Evolutionary conservation across 2,113 vertebrate genomes (phyloP).

Genomic region (Onychorhynchus coronatus): DNA sequence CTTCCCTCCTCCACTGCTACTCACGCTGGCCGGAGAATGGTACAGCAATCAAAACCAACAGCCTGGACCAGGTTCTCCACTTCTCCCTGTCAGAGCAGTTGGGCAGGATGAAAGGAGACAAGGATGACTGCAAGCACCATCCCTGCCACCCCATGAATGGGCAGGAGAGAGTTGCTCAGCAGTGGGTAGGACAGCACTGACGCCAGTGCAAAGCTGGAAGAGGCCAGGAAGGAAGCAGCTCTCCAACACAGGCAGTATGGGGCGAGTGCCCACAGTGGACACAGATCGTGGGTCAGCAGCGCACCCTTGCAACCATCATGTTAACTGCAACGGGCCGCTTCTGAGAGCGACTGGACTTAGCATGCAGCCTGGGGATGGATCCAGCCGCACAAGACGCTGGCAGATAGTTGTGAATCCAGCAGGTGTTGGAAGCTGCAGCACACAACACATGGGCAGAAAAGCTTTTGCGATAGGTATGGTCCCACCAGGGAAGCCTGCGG

Average conservation of each 20-base stretch:
- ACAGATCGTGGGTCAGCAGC: neutral
- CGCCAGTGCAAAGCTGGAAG: rapidly evolving
- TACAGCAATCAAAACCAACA: conserved; percentile 83
- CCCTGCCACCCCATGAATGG: rapidly evolving
- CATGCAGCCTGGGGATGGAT: neutral
- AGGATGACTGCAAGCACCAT: neutral
- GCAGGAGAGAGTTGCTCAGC: neutral
- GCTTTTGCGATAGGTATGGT: rapidly evolving
- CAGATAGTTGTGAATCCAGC: neutral
- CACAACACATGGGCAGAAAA: neutral
- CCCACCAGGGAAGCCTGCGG: neutral
- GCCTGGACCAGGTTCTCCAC: conserved; percentile 86
- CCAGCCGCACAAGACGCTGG: neutral
- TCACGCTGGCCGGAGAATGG: conserved; percentile 90
- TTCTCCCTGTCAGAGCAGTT: conserved; percentile 80
- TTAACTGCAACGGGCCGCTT: neutral
- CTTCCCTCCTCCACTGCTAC: conserved; percentile 15
- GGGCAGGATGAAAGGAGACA: neutral
- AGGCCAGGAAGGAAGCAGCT: neutral
- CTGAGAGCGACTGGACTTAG: neutral
- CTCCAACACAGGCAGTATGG: neutral
- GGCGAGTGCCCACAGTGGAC: rapidly evolving
- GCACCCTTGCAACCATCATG: neutral
- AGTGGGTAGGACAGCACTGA: rapidly evolving
- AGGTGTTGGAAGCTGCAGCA: neutral